Percentiles rank a stretch among this genome's conserved stretches.
These are phyloP conservation scores for Archips crataeganus DNA, from an alignment of 2,888 invertebrate genomes.

Conservation along the genomic window DNA sequence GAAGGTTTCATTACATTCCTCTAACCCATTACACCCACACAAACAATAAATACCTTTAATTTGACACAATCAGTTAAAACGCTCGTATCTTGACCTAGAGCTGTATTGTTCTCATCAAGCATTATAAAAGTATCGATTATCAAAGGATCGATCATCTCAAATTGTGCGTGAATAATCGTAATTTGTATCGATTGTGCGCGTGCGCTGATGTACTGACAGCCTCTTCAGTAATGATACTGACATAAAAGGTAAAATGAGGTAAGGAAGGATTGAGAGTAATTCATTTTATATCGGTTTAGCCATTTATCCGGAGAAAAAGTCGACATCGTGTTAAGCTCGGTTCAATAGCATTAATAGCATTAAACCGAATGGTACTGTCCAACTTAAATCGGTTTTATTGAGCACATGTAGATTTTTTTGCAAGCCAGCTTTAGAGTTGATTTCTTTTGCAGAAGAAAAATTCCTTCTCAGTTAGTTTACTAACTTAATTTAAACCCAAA, in stretches of 20 bases:
- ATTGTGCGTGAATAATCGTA: constrained; percentile 40
- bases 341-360: no score
- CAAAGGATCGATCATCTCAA: constrained; percentile 26
- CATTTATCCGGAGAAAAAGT: no score
- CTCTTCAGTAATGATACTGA: constrained; percentile 23
- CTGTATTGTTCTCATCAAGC: constrained; percentile 26
- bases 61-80: constrained; percentile 19
- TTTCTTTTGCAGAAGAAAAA: no score
- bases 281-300: neutral
- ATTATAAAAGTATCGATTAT: constrained; percentile 14
- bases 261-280: neutral
- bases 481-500: no score
- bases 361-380: no score
- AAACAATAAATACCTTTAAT: constrained; percentile 9
- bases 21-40: neutral
- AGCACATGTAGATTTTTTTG: no score
- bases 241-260: neutral
- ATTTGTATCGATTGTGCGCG: constrained; percentile 40
- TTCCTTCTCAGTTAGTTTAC: no score
- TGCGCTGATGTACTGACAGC: constrained; percentile 24
- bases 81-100: constrained; percentile 23
- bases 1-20: neutral
- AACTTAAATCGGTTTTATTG: no score
- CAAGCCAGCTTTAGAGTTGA: no score
- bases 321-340: no score